Base-by-base conservation (phyloP, 2,888 invertebrate genomes). In the Griposia aprilina region DNA sequence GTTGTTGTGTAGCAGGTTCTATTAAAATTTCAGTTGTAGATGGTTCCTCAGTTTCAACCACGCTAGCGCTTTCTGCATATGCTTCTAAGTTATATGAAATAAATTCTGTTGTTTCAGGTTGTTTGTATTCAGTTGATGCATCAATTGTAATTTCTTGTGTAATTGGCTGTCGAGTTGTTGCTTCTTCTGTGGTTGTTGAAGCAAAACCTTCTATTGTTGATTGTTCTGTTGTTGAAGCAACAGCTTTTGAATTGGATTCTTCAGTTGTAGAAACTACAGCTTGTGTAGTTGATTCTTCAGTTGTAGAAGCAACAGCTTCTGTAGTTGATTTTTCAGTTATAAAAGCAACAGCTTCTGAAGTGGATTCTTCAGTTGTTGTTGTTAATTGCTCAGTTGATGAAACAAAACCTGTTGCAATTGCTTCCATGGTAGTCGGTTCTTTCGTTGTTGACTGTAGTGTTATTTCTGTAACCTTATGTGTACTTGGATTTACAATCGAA, bases 1-100 rank as follows among this genome's bases (percentile, higher is more conserved):
- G 52, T 76, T 76, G 60, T 52, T 76, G 26, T 60, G 59, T 60
- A 11, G 74, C 50, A 2, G n/a, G n/a, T 20, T 75, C n/a, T 76
- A 45, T 52, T 3, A 62, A 6, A 45, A n/a, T 15, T 50, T 48
- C 48, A 59, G 59, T 57, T n/a, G 30, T 45, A 52, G 41, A 13
- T 62, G 26, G 26, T 57, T 60, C 30, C n/a, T 69, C 45, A 62
- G 45, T 69, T 59, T 70, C 52, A 17, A 30, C 7, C 10, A n/a
- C 17, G 17, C 3, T 79, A 23, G 60, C 36, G 1, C n/a, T 69
- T 62, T 26, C 10, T n/a, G 20, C 15, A 60, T 52, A 26, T 41
- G 23, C 20, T n/a, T 68, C 20, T 23, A 52, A 45, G 15, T 60
- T 60, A 62, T 68, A 20, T 13, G 30, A 48, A 45, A 8, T 36